Base-by-base conservation (phyloP, 2,888 invertebrate genomes). In the Phyllotreta cruciferae region DNA sequence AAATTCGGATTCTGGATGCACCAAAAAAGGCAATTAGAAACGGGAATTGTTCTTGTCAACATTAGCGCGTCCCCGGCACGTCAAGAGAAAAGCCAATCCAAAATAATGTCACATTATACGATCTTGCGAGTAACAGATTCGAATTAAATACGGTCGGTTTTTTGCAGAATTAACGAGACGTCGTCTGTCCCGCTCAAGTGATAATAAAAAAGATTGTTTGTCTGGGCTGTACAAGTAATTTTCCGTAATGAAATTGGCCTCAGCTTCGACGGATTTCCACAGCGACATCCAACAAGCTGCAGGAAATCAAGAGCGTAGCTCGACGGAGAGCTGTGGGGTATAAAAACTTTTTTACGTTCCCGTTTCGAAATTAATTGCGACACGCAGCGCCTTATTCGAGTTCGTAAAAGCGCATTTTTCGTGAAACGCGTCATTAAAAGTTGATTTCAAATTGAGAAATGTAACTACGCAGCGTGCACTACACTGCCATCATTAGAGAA, bases 231-330 rank as follows among this genome's bases (percentile, higher is more conserved):
- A 56, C 62, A 62, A 62, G 62, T 56, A 62, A 62, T 62, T 62
- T 62, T 56, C 61, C 50, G 62, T 62, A 62, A 62, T 56, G 62
- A 62, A 62, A 62, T 62, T 62, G 24, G 62, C 62, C 62, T 62
- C n/a, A 42, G 62, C 56, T 56, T 62, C 62, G 56, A 52, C 62
- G 62, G 62, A 62, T 62, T 62, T 56, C 50, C 50, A 36, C 38
- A 58, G 58, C 58, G 41, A 39, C 58, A 50, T 50, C 52, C 60
- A 36, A 37, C 10, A 36, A 52, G 52, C 36, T 37, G 52, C 37
- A 37, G 7, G 8, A 8, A 8, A 14, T 11, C 38, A 11, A 37
- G 50, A 6, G 50, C 50, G 50, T 5, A 35, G 1, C 44, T 14
- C 10, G 9, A 44, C 6, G 11, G 44, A 14, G 10, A n/a, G 41